Conservation (phyloP, 1,140 invertebrate genomes). For the Diplogasteroides magnus region DNA sequence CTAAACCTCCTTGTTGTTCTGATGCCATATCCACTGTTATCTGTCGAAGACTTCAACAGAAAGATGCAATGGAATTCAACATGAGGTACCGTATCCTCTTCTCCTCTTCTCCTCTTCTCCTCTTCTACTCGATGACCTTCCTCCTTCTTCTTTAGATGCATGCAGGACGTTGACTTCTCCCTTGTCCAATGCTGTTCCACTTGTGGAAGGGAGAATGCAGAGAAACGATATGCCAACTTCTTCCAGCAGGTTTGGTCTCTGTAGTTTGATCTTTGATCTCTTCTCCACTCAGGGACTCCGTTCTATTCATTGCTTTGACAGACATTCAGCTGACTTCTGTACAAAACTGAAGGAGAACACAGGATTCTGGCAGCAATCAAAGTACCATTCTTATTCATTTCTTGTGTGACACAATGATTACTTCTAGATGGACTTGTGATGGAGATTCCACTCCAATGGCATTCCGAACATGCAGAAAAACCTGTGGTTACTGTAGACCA, state of each 20-base stretch:
- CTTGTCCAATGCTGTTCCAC: conserved; percentile 35
- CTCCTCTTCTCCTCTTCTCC: not conserved
- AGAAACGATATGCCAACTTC: conserved; percentile 26
- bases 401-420: not conserved
- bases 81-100: not conserved
- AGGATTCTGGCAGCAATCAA: conserved; percentile 23
- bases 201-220: conserved; percentile 31
- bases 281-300: conserved; percentile 12
- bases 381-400: not conserved
- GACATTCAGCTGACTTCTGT: conserved; percentile 28
- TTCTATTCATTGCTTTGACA: conserved; percentile 30
- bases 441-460: conserved; percentile 28
- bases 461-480: conserved; percentile 33
- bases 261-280: not conserved
- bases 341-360: conserved; percentile 21
- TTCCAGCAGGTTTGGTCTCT: conserved; percentile 16
- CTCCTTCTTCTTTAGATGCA: conserved; percentile 13
- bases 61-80: conserved; percentile 21
- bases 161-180: conserved; percentile 30
- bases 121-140: not conserved
- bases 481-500: conserved; percentile 28
- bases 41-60: conserved; percentile 23
- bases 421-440: conserved; percentile 26
- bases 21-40: conserved; percentile 26
- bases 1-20: conserved; percentile 31